phyloP scores from a whole-genome alignment of 2,888 invertebrate species.

The Sericinus montela region DNA sequence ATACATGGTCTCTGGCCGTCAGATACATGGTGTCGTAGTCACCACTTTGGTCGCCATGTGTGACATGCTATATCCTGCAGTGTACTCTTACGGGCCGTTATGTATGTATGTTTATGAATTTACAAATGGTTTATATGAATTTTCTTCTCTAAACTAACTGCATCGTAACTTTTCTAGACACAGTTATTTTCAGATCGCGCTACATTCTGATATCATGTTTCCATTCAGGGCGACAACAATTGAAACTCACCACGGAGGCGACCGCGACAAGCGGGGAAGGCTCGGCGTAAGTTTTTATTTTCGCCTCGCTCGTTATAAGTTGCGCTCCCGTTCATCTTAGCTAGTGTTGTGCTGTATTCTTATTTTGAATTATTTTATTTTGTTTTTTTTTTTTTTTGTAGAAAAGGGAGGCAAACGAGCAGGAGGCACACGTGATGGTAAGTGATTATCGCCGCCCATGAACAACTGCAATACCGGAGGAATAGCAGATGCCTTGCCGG shows the following conservation, averaged over 20 bases:
- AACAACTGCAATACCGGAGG: no score
- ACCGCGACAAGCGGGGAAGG: neutral
- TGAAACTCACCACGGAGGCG: neutral
- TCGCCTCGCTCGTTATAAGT: conserved; percentile 30
- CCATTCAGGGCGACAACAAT: conserved; percentile 16
- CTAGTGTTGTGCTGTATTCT: neutral
- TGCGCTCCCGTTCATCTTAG: neutral
- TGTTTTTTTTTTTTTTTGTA: neutral
- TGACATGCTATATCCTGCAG: no score
- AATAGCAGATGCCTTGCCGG: no score
- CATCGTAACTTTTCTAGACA: conserved; percentile 1
- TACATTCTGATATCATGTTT: conserved; percentile 13
- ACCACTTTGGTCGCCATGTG: no score
- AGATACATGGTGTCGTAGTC: no score
- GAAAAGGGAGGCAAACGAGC: no score
- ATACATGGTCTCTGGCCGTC: no score
- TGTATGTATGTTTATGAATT: no score
- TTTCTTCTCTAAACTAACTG: neutral
- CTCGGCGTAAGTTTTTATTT: conserved; percentile 12
- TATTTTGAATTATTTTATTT: neutral
- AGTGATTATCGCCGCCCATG: no score
- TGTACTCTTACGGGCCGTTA: no score
- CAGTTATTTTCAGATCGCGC: conserved; percentile 14
- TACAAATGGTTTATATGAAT: no score
- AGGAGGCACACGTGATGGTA: no score